These are phyloP conservation scores for Ophonus ardosiacus DNA, from an alignment of 2,888 invertebrate species.

Conservation along the genomic window DNA sequence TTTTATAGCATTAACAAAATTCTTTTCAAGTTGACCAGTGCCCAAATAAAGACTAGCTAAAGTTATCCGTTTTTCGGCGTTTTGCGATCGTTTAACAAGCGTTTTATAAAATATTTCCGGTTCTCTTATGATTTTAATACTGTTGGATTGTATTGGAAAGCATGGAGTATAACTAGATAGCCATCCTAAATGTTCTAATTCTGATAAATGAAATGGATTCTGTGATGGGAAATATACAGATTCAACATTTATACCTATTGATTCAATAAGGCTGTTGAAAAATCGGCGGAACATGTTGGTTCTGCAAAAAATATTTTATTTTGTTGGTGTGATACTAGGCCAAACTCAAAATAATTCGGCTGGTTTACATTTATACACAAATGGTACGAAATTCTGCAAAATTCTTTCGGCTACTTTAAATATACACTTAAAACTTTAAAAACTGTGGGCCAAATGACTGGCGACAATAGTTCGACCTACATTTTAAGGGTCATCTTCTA, in stretches of 20 bases:
- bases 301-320: conserved; percentile 28
- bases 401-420: too few relatives aligned
- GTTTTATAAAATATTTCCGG: conserved; percentile 88
- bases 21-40: conserved; percentile 88
- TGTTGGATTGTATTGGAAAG: conserved; percentile 82
- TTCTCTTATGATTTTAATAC: conserved; percentile 86
- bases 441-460: too few relatives aligned
- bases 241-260: conserved; percentile 68
- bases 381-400: too few relatives aligned
- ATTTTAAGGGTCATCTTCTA: too few relatives aligned
- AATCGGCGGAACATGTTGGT: conserved; percentile 73
- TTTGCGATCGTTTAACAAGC: conserved; percentile 82
- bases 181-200: conserved; percentile 76
- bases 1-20: conserved; percentile 85
- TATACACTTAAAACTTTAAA: too few relatives aligned
- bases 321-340: conserved; percentile 1
- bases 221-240: conserved; percentile 66
- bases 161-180: conserved; percentile 81
- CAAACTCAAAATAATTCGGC: too few relatives aligned
- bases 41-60: conserved; percentile 96
- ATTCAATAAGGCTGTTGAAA: conserved; percentile 72
- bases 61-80: conserved; percentile 85
- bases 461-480: too few relatives aligned
- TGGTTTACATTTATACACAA: too few relatives aligned
- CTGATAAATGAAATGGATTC: conserved; percentile 71